Evolutionary conservation across 2,113 vertebrate species (phyloP).

Genomic region (Varanus komodoensis): DNA sequence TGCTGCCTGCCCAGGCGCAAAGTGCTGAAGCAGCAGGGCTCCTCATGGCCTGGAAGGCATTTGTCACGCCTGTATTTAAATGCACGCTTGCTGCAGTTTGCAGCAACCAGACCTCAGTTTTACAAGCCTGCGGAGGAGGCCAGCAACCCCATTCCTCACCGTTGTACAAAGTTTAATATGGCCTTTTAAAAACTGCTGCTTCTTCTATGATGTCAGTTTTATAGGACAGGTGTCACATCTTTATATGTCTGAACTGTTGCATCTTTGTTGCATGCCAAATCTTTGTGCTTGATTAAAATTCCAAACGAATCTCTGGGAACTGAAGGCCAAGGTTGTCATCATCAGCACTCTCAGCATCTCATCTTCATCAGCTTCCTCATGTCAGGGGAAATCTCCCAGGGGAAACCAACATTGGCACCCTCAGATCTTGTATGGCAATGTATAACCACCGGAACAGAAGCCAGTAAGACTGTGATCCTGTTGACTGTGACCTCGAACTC

Average conservation of each 20-base stretch:
- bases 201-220: slow-evolving; percentile 38
- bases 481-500: too few species aligned
- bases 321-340: not conserved
- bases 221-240: slow-evolving; percentile 16
- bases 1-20: not conserved
- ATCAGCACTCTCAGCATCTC: not conserved
- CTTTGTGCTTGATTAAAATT: not conserved
- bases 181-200: slow-evolving; percentile 30
- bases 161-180: slow-evolving; percentile 22
- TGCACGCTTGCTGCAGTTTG: not conserved
- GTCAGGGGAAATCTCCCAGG: not conserved
- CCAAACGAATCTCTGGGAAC: not conserved
- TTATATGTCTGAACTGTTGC: slow-evolving; percentile 21
- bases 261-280: not conserved
- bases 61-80: slow-evolving; percentile 26
- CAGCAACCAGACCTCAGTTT: slow-evolving; percentile 28
- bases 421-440: not conserved
- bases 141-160: slow-evolving; percentile 26
- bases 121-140: slow-evolving; percentile 40
- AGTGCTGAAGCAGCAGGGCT: not conserved
- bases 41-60: not conserved
- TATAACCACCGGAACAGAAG: not conserved
- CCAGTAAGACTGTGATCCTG: not conserved
- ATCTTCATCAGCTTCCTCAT: not conserved
- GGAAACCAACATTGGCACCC: not conserved